Evolutionary conservation across 2,888 invertebrate species (phyloP).

Genomic region (Calameuta pallipes): DNA sequence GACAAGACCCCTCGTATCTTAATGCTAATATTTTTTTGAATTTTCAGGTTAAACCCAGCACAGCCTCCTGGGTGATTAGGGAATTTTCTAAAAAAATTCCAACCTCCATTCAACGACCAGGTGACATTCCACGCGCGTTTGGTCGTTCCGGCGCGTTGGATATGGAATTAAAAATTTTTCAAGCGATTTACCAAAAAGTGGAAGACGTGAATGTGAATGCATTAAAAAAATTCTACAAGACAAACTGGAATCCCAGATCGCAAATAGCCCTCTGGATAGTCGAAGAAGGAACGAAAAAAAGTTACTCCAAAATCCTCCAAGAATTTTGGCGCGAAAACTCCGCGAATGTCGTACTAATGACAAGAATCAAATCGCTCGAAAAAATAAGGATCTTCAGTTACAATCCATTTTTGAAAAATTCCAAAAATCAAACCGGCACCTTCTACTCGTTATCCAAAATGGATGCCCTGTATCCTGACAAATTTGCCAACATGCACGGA

Average conservation of each 20-base stretch:
- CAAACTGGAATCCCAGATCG: neutral
- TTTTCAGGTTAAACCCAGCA: no score
- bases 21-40: no score
- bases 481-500: constrained; percentile 29
- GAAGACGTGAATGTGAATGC: neutral
- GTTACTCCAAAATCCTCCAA: neutral
- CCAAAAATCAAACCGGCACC: neutral
- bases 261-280: neutral
- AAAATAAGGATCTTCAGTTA: neutral
- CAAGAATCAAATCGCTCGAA: neutral
- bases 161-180: no score
- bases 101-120: no score
- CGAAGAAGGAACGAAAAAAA: neutral
- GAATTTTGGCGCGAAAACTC: neutral
- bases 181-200: neutral
- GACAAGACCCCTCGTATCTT: no score
- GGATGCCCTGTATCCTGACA: constrained; percentile 26
- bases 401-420: neutral
- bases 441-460: constrained; percentile 2
- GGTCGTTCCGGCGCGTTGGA: no score
- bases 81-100: no score
- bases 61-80: no score
- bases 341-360: neutral
- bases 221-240: neutral
- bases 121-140: no score